phyloP scores from a whole-genome alignment of 2,888 invertebrate genomes.

The Zele albiditarsus region DNA sequence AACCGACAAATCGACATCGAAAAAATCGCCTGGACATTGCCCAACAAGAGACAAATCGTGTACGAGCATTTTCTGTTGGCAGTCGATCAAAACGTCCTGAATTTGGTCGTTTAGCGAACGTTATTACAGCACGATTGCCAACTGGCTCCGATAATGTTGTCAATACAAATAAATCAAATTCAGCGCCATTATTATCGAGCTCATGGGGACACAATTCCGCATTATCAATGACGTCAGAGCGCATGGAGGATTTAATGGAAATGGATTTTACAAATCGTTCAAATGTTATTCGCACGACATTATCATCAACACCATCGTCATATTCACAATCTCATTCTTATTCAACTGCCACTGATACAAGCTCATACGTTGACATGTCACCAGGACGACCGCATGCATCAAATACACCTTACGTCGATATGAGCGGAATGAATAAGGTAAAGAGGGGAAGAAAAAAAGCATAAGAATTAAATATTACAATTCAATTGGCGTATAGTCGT shows the following conservation, averaged over 20 bases:
- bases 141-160: conserved; percentile 60
- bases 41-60: conserved; percentile 75
- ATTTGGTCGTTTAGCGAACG: conserved; percentile 63
- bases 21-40: conserved; percentile 71
- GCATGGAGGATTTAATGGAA: conserved; percentile 88
- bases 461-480: not conserved
- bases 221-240: conserved; percentile 76
- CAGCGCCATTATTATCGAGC: conserved; percentile 80
- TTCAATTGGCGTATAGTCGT: not conserved
- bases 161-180: conserved; percentile 77
- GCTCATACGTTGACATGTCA: conserved; percentile 75
- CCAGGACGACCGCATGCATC: conserved; percentile 65
- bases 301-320: conserved; percentile 63
- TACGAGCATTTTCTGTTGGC: conserved; percentile 86
- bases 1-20: conserved; percentile 75
- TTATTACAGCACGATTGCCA: conserved; percentile 63
- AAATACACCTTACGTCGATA: conserved; percentile 70
- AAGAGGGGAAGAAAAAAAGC: conserved; percentile 59
- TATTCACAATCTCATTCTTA: conserved; percentile 65
- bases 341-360: conserved; percentile 71
- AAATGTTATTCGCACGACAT: conserved; percentile 56
- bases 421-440: conserved; percentile 70
- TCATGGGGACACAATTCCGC: conserved; percentile 72
- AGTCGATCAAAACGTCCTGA: conserved; percentile 77
- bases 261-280: conserved; percentile 79